phyloP scores from a whole-genome alignment of 2,797 vertebrate genomes.

The Hydrophis major region DNA sequence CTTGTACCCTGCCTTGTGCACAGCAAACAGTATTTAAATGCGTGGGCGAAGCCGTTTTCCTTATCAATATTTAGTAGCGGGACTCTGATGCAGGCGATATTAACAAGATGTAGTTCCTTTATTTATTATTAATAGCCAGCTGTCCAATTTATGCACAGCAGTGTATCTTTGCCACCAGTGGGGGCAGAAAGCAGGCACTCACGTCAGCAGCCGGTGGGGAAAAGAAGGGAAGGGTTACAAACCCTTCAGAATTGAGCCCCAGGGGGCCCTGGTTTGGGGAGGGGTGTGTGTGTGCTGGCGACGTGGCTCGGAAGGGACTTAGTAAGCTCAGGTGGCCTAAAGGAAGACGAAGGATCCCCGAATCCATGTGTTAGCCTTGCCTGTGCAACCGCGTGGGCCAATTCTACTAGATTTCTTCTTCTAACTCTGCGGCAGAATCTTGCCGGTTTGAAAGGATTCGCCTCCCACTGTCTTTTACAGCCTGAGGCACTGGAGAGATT shows the following conservation, averaged over 20 bases:
- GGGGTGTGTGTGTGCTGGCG: neutral
- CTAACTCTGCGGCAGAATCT: neutral
- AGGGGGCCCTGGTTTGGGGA: neutral
- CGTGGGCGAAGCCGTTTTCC: conserved; percentile 58
- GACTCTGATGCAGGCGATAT: conserved; percentile 65
- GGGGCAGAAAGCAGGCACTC: conserved; percentile 40
- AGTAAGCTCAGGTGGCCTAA: neutral
- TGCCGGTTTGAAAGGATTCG: neutral
- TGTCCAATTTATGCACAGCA: conserved; percentile 62
- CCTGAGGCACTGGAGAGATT: neutral
- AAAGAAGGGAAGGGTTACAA: conserved; percentile 39
- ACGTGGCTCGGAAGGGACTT: neutral
- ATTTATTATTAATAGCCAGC: conserved; percentile 70
- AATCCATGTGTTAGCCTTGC: neutral
- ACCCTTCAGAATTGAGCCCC: neutral
- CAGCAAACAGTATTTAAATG: conserved; percentile 71
- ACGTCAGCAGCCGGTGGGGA: conserved; percentile 39
- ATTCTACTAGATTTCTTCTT: neutral
- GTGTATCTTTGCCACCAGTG: conserved; percentile 43
- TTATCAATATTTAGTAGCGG: conserved; percentile 68
- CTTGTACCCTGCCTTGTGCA: conserved; percentile 58
- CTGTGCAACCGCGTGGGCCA: neutral
- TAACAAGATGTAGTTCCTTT: conserved; percentile 65
- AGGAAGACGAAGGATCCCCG: neutral
- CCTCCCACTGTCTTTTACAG: neutral